Evolutionary conservation across 2,113 vertebrate genomes (phyloP).

Genomic region (Elgaria multicarinata): DNA sequence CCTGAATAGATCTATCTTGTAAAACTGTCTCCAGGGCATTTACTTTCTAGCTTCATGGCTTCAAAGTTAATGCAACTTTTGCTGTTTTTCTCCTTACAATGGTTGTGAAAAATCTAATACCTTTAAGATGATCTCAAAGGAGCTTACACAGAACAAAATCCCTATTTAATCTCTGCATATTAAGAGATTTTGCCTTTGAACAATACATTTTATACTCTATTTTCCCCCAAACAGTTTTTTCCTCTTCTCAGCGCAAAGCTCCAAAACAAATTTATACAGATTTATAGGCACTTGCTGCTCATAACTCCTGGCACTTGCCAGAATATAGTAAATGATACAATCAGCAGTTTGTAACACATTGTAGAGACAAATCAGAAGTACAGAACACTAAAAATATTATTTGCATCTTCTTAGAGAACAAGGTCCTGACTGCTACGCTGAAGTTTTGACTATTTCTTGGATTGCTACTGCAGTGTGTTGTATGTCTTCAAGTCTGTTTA

Average conservation of each 20-base stretch:
- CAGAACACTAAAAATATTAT: constrained; percentile 5
- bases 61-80: constrained; percentile 57
- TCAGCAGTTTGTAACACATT: background rate
- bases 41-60: constrained; percentile 26
- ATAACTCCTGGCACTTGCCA: constrained; percentile 14
- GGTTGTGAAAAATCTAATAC: constrained; percentile 63
- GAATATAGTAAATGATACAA: background rate
- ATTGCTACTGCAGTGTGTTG: no score
- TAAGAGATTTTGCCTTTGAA: constrained; percentile 55
- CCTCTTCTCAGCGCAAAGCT: constrained; percentile 44
- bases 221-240: constrained; percentile 43
- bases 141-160: constrained; percentile 60
- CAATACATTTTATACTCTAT: constrained; percentile 44
- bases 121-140: constrained; percentile 65
- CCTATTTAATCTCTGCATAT: constrained; percentile 50
- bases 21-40: constrained; percentile 52
- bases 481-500: no score
- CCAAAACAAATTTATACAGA: constrained; percentile 1
- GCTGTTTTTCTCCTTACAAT: constrained; percentile 45
- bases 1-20: constrained; percentile 48
- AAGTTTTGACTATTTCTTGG: no score
- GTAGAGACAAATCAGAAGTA: background rate
- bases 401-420: background rate
- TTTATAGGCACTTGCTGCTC: constrained; percentile 31
- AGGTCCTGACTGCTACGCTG: no score